Evolutionary conservation across 1,140 invertebrate species (phyloP).

Genomic region (Drosophila subobscura): DNA sequence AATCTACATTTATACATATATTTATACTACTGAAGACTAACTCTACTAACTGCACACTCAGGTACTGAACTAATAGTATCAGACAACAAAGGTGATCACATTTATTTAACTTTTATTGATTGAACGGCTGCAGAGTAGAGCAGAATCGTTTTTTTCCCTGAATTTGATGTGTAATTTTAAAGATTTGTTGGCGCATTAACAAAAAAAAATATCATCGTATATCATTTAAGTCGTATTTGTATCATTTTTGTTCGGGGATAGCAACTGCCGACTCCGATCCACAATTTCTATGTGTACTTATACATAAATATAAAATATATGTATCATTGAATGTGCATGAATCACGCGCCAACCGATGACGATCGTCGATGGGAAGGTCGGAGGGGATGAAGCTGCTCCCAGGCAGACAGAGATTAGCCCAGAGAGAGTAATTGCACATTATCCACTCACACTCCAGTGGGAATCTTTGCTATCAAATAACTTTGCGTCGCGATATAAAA

Average conservation of each 20-base stretch:
- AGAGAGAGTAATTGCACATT: neutral
- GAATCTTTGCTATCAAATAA: constrained; percentile 34
- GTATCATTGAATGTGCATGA: constrained; percentile 20
- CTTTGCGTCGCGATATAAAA: constrained; percentile 29
- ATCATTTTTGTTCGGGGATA: constrained; percentile 2
- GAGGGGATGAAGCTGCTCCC: neutral
- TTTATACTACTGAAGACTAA: too few relatives aligned
- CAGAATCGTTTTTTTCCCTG: neutral
- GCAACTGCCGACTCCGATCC: neutral
- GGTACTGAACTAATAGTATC: too few relatives aligned
- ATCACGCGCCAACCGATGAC: constrained; percentile 33
- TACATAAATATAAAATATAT: too few relatives aligned
- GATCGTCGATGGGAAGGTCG: constrained; percentile 17
- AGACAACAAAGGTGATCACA: too few relatives aligned
- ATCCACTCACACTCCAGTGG: neutral
- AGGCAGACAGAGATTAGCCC: neutral
- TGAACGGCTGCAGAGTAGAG: too few relatives aligned
- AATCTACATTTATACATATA: too few relatives aligned
- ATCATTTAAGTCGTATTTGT: too few relatives aligned
- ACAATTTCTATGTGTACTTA: constrained; percentile 18
- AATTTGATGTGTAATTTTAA: neutral
- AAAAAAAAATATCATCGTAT: neutral
- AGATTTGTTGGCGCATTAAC: neutral
- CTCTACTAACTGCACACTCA: too few relatives aligned
- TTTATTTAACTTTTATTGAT: neutral